These are phyloP conservation scores for Ephydatia muelleri DNA, from an alignment of 37 sponge, comb jelly and placozoan genomes.

Conservation along the genomic window DNA sequence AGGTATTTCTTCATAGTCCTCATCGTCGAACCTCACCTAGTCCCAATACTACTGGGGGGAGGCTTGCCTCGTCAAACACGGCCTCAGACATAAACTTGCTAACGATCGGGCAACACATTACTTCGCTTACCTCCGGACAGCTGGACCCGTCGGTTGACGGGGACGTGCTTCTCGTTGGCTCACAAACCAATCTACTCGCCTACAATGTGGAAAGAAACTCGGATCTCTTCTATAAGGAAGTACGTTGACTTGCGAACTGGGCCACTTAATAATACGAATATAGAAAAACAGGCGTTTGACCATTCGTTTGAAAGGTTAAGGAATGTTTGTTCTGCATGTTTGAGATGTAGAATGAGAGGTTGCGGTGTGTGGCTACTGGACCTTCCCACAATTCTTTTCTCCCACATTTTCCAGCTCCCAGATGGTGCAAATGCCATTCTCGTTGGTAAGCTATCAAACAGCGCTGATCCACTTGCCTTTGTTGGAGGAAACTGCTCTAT, in stretches of 20 bases:
- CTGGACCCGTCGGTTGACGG: conserved; percentile 19
- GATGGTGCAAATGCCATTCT: conserved; percentile 89
- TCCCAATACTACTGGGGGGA: background rate
- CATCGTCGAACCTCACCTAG: background rate
- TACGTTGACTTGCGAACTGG: no score
- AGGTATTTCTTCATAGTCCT: conserved; percentile 9
- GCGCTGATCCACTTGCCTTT: conserved; percentile 69
- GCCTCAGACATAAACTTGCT: conserved; percentile 71
- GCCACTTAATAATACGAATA: no score
- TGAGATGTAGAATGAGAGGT: no score
- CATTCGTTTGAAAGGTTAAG: no score
- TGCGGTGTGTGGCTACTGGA: no score
- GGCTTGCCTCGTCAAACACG: background rate
- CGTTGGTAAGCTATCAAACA: conserved; percentile 42
- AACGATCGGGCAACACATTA: conserved; percentile 85
- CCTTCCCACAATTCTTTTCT: background rate
- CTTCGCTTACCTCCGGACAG: conserved; percentile 67
- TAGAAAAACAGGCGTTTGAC: no score
- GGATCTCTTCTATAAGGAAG: conserved; percentile 93
- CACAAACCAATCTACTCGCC: conserved; percentile 87
- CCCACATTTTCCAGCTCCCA: conserved; percentile 46
- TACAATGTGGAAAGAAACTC: conserved; percentile 91
- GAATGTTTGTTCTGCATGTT: background rate
- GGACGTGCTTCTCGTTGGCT: conserved; percentile 82
- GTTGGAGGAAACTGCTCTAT: conserved; percentile 96